phyloP scores from a whole-genome alignment of 2,113 vertebrate genomes.

The Nicator chloris region DNA sequence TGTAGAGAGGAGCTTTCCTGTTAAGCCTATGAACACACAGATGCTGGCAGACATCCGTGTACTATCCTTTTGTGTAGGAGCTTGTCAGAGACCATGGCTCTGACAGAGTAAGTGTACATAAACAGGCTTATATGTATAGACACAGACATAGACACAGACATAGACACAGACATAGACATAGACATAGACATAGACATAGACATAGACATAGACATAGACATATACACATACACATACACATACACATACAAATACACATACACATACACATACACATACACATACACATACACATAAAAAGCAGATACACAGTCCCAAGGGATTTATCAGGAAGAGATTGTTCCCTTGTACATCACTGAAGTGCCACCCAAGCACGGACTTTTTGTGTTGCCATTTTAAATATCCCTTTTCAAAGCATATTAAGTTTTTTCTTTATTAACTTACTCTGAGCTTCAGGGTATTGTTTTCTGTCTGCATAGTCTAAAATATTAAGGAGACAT shows the following conservation, averaged over 20 bases:
- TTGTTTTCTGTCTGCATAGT: not conserved
- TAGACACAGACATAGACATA: no score
- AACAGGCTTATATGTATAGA: not conserved
- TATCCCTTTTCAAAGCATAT: constrained; percentile 19
- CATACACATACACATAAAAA: not conserved
- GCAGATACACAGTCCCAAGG: not conserved
- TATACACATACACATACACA: no score
- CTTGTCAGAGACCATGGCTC: not conserved
- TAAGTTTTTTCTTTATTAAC: constrained; percentile 24
- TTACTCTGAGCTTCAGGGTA: not conserved
- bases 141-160: no score
- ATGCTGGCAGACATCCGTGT: not conserved
- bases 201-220: no score
- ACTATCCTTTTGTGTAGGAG: not conserved
- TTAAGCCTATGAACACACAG: not conserved
- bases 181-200: no score
- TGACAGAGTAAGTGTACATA: not conserved
- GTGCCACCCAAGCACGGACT: not conserved
- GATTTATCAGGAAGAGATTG: not conserved
- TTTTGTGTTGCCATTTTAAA: constrained; percentile 24
- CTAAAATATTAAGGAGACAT: not conserved
- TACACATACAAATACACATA: no score
- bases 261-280: no score
- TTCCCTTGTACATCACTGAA: not conserved
- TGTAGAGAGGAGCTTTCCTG: not conserved